Conservation (phyloP, 92 coral and sea anemone species). For the Siderastrea siderea region DNA sequence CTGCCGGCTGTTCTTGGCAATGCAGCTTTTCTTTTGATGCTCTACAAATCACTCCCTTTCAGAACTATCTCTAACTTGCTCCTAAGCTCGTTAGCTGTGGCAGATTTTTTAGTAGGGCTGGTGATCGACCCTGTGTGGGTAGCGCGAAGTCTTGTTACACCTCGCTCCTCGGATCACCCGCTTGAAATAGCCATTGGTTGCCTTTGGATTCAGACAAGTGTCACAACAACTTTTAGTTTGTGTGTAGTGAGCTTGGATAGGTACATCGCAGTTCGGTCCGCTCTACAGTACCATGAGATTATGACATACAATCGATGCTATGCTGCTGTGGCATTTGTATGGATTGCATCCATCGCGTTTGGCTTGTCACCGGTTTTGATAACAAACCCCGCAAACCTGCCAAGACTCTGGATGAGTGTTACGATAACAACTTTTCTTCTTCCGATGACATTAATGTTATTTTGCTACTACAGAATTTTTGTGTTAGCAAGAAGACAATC, state of each 20-base stretch:
- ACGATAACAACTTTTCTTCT: conserved; percentile 31
- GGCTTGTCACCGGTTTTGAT: conserved; percentile 20
- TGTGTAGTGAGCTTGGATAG: conserved; percentile 49
- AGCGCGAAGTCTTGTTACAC: conserved; percentile 25
- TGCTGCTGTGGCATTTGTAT: conserved; percentile 15
- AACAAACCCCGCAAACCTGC: conserved; percentile 26
- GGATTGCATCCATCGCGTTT: conserved; percentile 24
- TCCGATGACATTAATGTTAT: conserved; percentile 26
- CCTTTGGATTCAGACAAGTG: conserved; percentile 52
- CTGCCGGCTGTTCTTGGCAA: conserved; percentile 40
- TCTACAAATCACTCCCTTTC: conserved; percentile 14
- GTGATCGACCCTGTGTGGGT: conserved; percentile 57
- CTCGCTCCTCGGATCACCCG: conserved; percentile 27
- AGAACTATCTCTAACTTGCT: conserved; percentile 41
- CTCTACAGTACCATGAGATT: conserved; percentile 34
- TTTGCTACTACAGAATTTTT: conserved; percentile 29
- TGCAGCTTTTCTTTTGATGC: conserved; percentile 38
- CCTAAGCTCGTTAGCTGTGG: conserved; percentile 31
- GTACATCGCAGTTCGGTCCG: conserved; percentile 33
- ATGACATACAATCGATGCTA: conserved; percentile 26
- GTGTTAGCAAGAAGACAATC: conserved; percentile 22
- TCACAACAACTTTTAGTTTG: conserved; percentile 46
- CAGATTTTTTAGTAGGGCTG: conserved; percentile 43
- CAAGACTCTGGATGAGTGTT: conserved; percentile 41
- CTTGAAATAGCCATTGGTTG: conserved; percentile 38